phyloP scores from a whole-genome alignment of 2,113 vertebrate genomes.

The Halichoeres trimaculatus region DNA sequence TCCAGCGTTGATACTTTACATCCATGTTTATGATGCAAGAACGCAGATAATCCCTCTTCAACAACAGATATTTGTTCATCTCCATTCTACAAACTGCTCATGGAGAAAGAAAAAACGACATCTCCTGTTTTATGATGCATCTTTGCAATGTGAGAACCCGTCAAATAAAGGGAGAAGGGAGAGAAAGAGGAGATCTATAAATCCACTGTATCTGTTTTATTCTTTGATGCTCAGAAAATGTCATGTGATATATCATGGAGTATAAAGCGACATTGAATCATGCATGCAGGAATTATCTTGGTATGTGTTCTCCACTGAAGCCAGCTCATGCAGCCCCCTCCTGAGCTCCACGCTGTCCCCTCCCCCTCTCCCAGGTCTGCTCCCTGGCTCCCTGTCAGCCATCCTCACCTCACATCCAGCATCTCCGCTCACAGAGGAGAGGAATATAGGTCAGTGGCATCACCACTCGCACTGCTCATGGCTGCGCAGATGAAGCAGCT shows the following conservation, averaged over 20 bases:
- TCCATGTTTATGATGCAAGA: no score
- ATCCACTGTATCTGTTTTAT: not conserved
- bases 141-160: no score
- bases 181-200: not conserved
- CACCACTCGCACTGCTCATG: not conserved
- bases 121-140: no score
- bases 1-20: no score
- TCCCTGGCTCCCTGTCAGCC: constrained; percentile 23
- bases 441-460: constrained; percentile 75
- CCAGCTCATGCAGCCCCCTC: not conserved
- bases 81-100: no score
- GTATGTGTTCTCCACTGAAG: not conserved
- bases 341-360: not conserved
- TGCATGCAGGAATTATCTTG: not conserved
- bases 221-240: not conserved
- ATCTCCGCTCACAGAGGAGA: constrained; percentile 16
- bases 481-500: constrained; percentile 43
- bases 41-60: no score
- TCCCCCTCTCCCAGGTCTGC: constrained; percentile 1
- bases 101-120: no score
- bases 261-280: not conserved
- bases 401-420: constrained; percentile 23
- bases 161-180: not conserved
- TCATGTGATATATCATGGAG: not conserved
- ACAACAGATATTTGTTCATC: no score